A percentile compares a stretch with the other conserved stretches of the same genome.
phyloP scores from a whole-genome alignment of 2,113 vertebrate species.

The Misgurnus anguillicaudatus region DNA sequence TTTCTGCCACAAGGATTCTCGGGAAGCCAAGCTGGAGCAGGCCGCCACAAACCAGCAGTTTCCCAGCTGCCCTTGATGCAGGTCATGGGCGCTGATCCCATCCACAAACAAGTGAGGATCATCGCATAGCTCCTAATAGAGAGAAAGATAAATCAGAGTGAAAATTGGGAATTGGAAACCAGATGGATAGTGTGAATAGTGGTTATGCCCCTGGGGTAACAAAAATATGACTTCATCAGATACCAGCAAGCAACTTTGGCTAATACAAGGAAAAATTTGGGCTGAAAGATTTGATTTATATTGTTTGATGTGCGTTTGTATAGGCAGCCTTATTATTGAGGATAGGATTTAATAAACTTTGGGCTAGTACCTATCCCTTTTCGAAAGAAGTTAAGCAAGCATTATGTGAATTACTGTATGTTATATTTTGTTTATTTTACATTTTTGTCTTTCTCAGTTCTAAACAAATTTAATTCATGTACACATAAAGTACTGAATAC shows the following conservation, averaged over 20 bases:
- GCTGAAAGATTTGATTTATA: too few species aligned
- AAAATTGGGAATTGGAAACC: slow-evolving; percentile 23
- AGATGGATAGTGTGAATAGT: slow-evolving; percentile 29
- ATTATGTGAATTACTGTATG: too few species aligned
- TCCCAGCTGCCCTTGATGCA: slow-evolving; percentile 73
- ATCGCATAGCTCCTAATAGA: slow-evolving; percentile 64
- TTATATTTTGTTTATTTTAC: too few species aligned
- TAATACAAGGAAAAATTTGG: too few species aligned
- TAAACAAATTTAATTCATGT: too few species aligned
- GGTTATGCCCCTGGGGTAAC: not conserved
- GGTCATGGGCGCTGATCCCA: slow-evolving; percentile 73
- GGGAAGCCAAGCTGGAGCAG: slow-evolving; percentile 72
- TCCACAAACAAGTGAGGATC: slow-evolving; percentile 72
- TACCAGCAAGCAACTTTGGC: not conserved
- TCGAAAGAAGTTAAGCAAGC: too few species aligned
- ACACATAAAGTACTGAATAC: not conserved
- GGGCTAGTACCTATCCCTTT: too few species aligned
- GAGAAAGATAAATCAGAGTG: not conserved
- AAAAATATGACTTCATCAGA: not conserved
- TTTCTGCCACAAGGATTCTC: slow-evolving; percentile 73
- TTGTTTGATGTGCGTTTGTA: too few species aligned
- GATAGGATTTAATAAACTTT: too few species aligned
- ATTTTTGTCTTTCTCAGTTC: too few species aligned
- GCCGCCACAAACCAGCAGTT: slow-evolving; percentile 77
- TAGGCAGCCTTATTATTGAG: too few species aligned